These are phyloP conservation scores for Salarias fasciatus DNA, from an alignment of 2,797 vertebrate species.

Conservation along the genomic window DNA sequence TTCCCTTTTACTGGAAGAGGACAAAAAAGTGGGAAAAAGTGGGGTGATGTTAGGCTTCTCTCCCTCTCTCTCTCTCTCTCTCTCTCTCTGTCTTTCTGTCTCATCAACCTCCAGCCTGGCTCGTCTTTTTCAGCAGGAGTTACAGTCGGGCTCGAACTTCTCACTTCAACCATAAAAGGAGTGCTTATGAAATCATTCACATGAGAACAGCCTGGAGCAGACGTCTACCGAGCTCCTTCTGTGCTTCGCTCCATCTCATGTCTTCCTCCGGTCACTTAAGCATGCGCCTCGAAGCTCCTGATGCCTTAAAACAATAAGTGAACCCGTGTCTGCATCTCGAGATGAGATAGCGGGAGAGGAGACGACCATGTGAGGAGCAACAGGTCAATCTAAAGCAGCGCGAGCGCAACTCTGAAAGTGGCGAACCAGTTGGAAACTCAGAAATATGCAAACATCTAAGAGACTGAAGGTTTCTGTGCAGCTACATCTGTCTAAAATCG, in stretches of 20 bases:
- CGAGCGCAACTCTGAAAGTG: no score
- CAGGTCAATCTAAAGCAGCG: no score
- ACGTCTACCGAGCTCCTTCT: conserved; percentile 22
- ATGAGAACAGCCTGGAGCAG: conserved; percentile 53
- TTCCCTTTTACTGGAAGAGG: conserved; percentile 7
- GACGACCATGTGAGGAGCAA: no score
- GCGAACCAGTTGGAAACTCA: no score
- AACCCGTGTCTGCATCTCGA: not conserved
- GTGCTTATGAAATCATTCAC: conserved; percentile 54
- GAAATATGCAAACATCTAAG: no score
- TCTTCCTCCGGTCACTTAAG: conserved; percentile 21
- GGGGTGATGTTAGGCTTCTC: conserved; percentile 11
- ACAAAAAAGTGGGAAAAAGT: conserved; percentile 19
- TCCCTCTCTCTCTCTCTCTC: not conserved
- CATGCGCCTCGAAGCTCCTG: conserved; percentile 16
- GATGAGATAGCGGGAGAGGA: no score
- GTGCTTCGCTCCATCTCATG: conserved; percentile 49
- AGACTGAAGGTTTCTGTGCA: no score
- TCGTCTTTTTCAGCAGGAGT: conserved; percentile 28
- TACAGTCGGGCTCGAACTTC: conserved; percentile 37
- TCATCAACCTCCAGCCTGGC: conserved; percentile 39
- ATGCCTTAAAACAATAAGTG: conserved; percentile 8
- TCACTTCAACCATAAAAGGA: conserved; percentile 73
- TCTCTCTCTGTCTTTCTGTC: conserved; percentile 31
- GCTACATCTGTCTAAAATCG: no score